Base-by-base conservation (phyloP, 2,888 invertebrate genomes). In the Brenthis daphne region DNA sequence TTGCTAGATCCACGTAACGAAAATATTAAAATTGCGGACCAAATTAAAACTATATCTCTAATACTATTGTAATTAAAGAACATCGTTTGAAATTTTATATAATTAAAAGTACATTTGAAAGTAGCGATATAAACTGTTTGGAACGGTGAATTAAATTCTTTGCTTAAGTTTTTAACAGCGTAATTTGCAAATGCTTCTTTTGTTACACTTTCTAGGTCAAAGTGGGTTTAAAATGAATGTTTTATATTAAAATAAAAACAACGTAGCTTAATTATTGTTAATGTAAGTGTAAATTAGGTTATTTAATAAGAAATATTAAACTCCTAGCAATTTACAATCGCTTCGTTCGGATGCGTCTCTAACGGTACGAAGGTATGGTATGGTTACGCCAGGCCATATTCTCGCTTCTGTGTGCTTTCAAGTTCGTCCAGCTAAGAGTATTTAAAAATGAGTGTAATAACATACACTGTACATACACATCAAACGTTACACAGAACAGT, bases 131-230 rank as follows among this genome's bases (percentile, higher is more conserved):
- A 61, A 68, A 50, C 56, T 65, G 65, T 61, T 55, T 61, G 56
- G 43, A 65, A 61, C 53, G 55, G 56, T 60, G 58, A 58, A 68
- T 65, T 68, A 68, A 65, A 65, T 60, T 65, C 60, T 65, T 60
- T 55, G 57, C 48, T 56, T 65, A 37, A 65, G 65, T 60, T 69
- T 16, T 65, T 69, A 65, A 65, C 60, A 60, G 54, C 55, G 65
- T 68, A 60, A 68, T 68, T 64, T 65, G 64, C 65, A 65, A 69
- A 69, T 60, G 48, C 60, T 69, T 60, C 60, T 65, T 65, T 65
- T 69, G 60, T 69, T 58, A 61, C 55, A 67, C 29, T 69, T 69
- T 69, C 60, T 65, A 65, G 69, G 69, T 69, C 69, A 65, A 51
- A 53, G 57, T 51, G 61, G 53, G 47, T 61, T 65, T 65, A 69